Evolutionary conservation across 2,888 invertebrate genomes (phyloP).

Genomic region (Drosophila lutescens): DNA sequence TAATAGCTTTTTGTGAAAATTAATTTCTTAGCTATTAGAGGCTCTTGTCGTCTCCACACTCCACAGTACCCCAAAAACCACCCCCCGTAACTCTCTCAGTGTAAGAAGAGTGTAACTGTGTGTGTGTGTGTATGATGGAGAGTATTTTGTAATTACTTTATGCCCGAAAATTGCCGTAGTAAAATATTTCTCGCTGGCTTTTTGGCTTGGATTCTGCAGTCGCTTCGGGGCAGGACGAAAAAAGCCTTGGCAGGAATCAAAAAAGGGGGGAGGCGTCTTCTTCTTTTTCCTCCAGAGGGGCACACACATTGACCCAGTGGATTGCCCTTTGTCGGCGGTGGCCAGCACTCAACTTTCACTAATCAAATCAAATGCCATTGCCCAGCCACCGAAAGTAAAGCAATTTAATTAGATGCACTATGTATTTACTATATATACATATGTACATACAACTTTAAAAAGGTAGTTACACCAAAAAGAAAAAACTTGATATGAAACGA

Average conservation of each 20-base stretch:
- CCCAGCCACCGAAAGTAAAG: constrained; percentile 44
- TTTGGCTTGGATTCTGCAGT: constrained; percentile 42
- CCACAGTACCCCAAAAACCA: not conserved
- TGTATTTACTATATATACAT: too few relatives aligned
- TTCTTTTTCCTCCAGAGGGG: not conserved
- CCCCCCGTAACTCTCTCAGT: constrained; percentile 16
- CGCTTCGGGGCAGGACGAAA: constrained; percentile 17
- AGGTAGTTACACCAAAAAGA: too few relatives aligned
- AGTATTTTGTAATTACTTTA: constrained; percentile 76
- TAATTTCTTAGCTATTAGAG: constrained; percentile 76
- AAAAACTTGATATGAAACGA: too few relatives aligned
- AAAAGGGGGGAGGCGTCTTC: not conserved
- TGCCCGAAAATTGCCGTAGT: constrained; percentile 73
- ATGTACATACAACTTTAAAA: too few relatives aligned
- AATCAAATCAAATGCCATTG: constrained; percentile 68
- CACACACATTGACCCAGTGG: constrained; percentile 12
- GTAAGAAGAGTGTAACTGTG: not conserved
- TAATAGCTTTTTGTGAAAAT: constrained; percentile 76
- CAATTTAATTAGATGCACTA: constrained; percentile 2
- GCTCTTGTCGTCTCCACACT: constrained; percentile 15
- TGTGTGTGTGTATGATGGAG: constrained; percentile 44
- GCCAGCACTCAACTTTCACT: constrained; percentile 48
- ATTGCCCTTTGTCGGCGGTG: constrained; percentile 1
- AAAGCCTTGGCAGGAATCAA: constrained; percentile 8
- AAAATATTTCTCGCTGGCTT: constrained; percentile 70